Base-by-base conservation (phyloP, 2,888 invertebrate species). In the Polia nebulosa region DNA sequence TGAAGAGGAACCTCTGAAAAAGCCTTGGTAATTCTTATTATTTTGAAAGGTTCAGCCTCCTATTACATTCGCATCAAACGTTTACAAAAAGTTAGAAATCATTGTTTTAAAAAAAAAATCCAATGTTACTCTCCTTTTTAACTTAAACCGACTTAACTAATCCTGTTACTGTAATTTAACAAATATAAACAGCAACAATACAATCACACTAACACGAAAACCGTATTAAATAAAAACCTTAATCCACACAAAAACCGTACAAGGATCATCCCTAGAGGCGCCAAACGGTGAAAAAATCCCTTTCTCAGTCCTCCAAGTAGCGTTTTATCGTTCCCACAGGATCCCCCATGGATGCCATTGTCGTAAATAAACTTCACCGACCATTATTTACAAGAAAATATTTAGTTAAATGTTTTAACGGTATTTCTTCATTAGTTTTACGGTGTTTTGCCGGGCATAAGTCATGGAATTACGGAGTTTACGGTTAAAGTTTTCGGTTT, bases 401-500 rank as follows among this genome's bases (percentile, higher is more conserved):
- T 80, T 73, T 62, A 66, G 68, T 73, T 75, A 76, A 73, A 74
- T 76, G 67, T 70, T 74, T 62, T 60, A 47, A 44, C 58, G 32
- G 61, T 76, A 64, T 49, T 57, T 80, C 67, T 59, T 57, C 63
- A 80, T 82, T 81, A 73, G 65, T 75, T 78, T 79, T 69, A 79
- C 53, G 62, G 69, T 36, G 55, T 62, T 78, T 57, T 53, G 62
- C 15, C 8, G 47, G 49, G 39, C 52, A 61, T 79, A 51, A 74
- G 63, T 74, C 68, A 74, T 64, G 20, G 45, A 68, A 61, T 79
- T 78, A 49, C 53, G 11, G 58, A 57, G 44, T 63, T 76, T 77
- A 68, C 60, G 60, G 45, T 60, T 36, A 27, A 79, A 79, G 68
- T 74, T 78, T 74, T 39, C 47, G 49, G 51, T 67, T 78, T 72